Evolutionary conservation across 2,888 invertebrate species (phyloP), one percentile per base, ranked within the genome.

Genomic region (Galeruca laticollis): DNA sequence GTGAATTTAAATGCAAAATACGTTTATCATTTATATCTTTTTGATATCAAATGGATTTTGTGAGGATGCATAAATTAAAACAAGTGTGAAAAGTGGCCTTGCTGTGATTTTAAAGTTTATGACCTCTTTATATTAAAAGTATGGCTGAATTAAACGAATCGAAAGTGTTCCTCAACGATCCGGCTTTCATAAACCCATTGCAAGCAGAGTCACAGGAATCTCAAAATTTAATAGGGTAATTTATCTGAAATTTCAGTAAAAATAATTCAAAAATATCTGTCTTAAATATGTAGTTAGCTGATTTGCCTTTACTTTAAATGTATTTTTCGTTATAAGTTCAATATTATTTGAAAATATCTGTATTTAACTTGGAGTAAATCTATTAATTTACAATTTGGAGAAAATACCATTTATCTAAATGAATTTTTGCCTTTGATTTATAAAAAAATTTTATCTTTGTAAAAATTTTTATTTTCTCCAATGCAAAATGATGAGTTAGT

Each of bases 81-180:
- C 33, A 49, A 60, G 40, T 52, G 60, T 33, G 31, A 47, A 57
- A 47, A 49, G 67, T 72, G 69, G 54, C 60, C 54, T 64, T 66
- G 66, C 64, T 60, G 71, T 68, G 67, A 68, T 70, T 70, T 64
- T 68, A 57, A 61, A 72, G 70, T 70, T 71, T 72, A 70, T 74
- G 74, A 75, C 73, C 75, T 71, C 70, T 61, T 70, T 73, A 54
- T 59, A 66, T 40, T 61, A 67, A 56, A 65, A 70, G 57, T 54
- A 81, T 81, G 81, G 80, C 80, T 54, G 81, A 74, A 70, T 75
- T 76, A 69, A 79, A 78, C 47, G 81, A 74, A 74, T 74, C 77
- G 63, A 79, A 79, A 75, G 69, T 77, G 68, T 78, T 79, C 75
- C 73, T 78, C 67, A 75, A 75, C 68, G 80, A 81, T 69, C 75